Conservation (phyloP, 2,888 invertebrate genomes). For the Chirona hameri region DNA sequence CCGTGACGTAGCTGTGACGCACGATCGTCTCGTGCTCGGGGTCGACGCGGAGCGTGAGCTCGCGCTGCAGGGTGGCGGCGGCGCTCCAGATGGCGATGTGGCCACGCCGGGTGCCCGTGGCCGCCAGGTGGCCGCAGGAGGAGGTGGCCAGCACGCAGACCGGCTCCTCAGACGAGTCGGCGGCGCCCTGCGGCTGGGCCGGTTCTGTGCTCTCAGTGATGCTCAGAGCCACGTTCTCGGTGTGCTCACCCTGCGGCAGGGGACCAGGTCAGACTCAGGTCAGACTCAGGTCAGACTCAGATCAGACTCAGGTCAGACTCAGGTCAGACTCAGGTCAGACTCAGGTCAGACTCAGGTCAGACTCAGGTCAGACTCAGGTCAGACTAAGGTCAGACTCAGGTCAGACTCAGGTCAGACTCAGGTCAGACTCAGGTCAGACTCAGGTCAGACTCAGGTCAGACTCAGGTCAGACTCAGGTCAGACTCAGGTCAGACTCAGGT, state of each 20-base stretch:
- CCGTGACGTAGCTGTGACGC: neutral
- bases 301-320: too few species aligned
- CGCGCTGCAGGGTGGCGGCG: neutral
- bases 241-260: conserved; percentile 71
- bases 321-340: too few species aligned
- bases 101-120: conserved; percentile 49
- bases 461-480: too few species aligned
- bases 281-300: too few species aligned
- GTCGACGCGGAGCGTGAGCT: neutral
- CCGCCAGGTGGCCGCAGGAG: conserved; percentile 52
- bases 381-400: too few species aligned
- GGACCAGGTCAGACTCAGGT: too few species aligned
- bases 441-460: too few species aligned
- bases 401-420: too few species aligned
- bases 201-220: conserved; percentile 79
- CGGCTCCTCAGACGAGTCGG: conserved; percentile 42
- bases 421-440: too few species aligned
- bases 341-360: too few species aligned
- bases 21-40: neutral
- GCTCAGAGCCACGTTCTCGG: conserved; percentile 88
- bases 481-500: too few species aligned
- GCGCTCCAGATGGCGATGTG: conserved; percentile 7
- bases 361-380: too few species aligned
- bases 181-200: conserved; percentile 55
- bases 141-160: conserved; percentile 49